phyloP scores from a whole-genome alignment of 2,888 invertebrate species.

The Lasius platythorax region DNA sequence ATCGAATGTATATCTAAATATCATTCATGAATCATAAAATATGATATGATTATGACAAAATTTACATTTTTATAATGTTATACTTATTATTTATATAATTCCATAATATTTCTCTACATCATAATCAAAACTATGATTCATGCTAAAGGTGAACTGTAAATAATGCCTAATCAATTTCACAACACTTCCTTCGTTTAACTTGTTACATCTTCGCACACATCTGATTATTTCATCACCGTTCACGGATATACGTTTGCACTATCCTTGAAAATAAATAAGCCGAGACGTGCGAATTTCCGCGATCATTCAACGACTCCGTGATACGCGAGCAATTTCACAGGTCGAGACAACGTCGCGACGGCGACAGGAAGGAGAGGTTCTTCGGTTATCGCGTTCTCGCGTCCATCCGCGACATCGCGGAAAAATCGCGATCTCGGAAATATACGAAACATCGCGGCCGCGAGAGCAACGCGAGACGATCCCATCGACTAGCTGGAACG shows the following conservation, averaged over 20 bases:
- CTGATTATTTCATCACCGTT: conserved; percentile 19
- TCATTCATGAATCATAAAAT: too few relatives aligned
- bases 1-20: too few relatives aligned
- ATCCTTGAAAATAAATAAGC: background rate
- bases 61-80: too few relatives aligned
- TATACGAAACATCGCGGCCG: background rate
- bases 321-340: conserved; percentile 27
- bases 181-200: background rate
- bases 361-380: conserved; percentile 9
- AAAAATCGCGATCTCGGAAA: conserved; percentile 23
- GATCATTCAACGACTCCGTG: conserved; percentile 29
- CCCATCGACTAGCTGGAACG: conserved; percentile 63
- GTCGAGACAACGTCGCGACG: background rate
- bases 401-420: conserved; percentile 42
- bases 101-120: too few relatives aligned
- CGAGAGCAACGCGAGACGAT: conserved; percentile 11
- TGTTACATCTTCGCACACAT: conserved; percentile 33
- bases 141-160: background rate
- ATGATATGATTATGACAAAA: too few relatives aligned
- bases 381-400: conserved; percentile 39
- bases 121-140: too few relatives aligned
- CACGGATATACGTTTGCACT: conserved; percentile 16
- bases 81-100: too few relatives aligned
- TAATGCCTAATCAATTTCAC: conserved; percentile 1
- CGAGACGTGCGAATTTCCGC: conserved; percentile 27